A percentile compares a stretch with the other conserved stretches of the same genome.
Conservation (phyloP, 1,140 invertebrate genomes). For the Anadara kagoshimensis region DNA sequence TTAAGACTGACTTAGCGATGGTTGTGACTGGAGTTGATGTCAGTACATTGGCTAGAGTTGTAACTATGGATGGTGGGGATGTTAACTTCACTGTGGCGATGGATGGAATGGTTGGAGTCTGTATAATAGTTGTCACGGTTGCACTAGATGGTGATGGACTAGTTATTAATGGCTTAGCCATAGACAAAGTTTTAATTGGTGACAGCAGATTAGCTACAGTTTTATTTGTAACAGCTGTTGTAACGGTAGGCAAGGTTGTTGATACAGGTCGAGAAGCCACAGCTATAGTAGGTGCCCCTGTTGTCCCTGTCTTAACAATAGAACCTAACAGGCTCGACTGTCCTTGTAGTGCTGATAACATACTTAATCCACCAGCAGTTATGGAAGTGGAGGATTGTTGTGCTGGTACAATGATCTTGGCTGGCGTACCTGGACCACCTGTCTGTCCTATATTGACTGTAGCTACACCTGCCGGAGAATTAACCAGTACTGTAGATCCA, state of each 20-base stretch:
- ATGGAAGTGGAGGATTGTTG: not conserved
- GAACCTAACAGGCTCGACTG: not conserved
- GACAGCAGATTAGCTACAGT: not conserved
- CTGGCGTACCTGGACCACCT: slow-evolving; percentile 25
- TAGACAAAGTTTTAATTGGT: slow-evolving; percentile 9
- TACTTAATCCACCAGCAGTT: too few relatives aligned
- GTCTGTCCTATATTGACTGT: not conserved
- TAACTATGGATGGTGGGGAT: not conserved
- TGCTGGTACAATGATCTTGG: slow-evolving; percentile 44
- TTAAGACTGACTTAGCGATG: not conserved
- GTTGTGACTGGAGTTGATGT: not conserved
- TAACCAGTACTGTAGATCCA: not conserved
- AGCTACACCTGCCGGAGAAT: slow-evolving; percentile 6
- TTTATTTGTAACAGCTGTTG: slow-evolving; percentile 1
- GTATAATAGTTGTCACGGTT: too few relatives aligned
- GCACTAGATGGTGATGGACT: too few relatives aligned
- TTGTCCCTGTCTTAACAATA: slow-evolving; percentile 6
- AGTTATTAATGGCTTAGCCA: not conserved
- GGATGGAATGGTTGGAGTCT: too few relatives aligned
- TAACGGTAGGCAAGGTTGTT: not conserved
- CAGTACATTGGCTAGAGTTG: slow-evolving; percentile 2
- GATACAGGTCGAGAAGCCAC: not conserved
- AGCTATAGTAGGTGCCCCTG: slow-evolving; percentile 2
- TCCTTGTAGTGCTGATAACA: not conserved
- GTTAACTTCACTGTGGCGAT: too few relatives aligned